Percentiles rank a stretch among this genome's conserved stretches.
These are phyloP conservation scores for Fragum sueziense DNA, from an alignment of 2,888 invertebrate genomes.

Conservation along the genomic window DNA sequence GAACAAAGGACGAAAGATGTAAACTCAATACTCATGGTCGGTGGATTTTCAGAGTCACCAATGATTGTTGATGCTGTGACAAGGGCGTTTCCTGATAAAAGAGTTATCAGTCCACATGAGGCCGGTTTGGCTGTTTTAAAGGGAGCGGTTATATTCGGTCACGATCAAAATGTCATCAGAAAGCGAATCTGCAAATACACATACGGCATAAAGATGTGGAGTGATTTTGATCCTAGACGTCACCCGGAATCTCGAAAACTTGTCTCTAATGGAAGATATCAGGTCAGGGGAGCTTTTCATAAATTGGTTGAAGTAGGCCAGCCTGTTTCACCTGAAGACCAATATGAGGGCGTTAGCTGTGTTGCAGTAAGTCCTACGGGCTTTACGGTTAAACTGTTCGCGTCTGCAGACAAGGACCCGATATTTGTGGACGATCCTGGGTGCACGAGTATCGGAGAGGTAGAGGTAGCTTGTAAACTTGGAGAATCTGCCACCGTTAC, in stretches of 20 bases:
- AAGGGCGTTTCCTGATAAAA: slow-evolving; percentile 24
- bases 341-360: neutral
- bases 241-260: too few species aligned
- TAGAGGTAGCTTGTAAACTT: slow-evolving; percentile 35
- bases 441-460: slow-evolving; percentile 33
- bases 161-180: slow-evolving; percentile 32
- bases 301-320: slow-evolving; percentile 44
- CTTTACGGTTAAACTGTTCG: slow-evolving; percentile 34
- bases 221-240: neutral
- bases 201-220: slow-evolving; percentile 32
- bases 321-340: slow-evolving; percentile 15
- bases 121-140: slow-evolving; percentile 34
- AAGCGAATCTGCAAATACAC: slow-evolving; percentile 43
- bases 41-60: slow-evolving; percentile 53
- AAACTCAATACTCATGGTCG: slow-evolving; percentile 48
- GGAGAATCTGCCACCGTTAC: slow-evolving; percentile 28
- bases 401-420: slow-evolving; percentile 39
- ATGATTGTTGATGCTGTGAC: slow-evolving; percentile 39
- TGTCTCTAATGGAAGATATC: too few species aligned
- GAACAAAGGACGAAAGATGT: slow-evolving; percentile 18
- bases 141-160: slow-evolving; percentile 50
- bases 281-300: slow-evolving; percentile 24
- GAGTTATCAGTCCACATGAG: slow-evolving; percentile 49
- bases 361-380: neutral
- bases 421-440: slow-evolving; percentile 38